Conservation (phyloP, 2,797 vertebrate genomes). For the Labeo calbasu region DNA sequence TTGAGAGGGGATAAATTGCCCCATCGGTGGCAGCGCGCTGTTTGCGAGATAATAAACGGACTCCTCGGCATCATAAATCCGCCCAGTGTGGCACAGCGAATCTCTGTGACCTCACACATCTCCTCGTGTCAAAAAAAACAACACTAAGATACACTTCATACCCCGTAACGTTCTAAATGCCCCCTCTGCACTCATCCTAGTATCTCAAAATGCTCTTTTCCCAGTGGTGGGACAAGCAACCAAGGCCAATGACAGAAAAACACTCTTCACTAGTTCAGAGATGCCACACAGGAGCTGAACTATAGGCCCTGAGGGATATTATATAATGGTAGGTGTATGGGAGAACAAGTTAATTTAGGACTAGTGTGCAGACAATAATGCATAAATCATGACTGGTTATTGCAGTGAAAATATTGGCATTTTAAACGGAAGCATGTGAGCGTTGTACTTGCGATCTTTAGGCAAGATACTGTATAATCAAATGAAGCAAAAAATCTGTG, state of each 20-base stretch:
- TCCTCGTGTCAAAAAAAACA: constrained; percentile 34
- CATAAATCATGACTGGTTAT: constrained; percentile 2
- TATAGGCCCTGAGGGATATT: constrained; percentile 40
- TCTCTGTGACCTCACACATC: constrained; percentile 58
- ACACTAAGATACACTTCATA: constrained; percentile 44
- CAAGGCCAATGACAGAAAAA: constrained; percentile 37
- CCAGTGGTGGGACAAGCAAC: neutral
- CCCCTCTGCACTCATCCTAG: constrained; percentile 5
- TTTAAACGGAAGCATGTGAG: constrained; percentile 6
- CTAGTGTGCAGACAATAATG: constrained; percentile 15
- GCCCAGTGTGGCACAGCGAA: constrained; percentile 45
- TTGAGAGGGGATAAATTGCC: constrained; percentile 78
- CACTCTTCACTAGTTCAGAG: constrained; percentile 34
- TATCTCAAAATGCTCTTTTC: constrained; percentile 18
- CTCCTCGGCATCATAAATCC: constrained; percentile 74
- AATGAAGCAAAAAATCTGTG: neutral
- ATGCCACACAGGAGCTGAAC: constrained; percentile 37
- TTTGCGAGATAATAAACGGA: constrained; percentile 80
- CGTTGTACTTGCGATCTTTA: neutral
- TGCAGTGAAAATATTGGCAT: constrained; percentile 14
- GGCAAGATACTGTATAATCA: neutral
- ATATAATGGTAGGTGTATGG: constrained; percentile 27
- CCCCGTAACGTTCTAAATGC: constrained; percentile 14
- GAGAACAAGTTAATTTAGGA: constrained; percentile 40
- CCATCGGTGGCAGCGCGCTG: constrained; percentile 69